Base-by-base conservation (phyloP, 2,888 invertebrate species). In the Tiliacea citrago region DNA sequence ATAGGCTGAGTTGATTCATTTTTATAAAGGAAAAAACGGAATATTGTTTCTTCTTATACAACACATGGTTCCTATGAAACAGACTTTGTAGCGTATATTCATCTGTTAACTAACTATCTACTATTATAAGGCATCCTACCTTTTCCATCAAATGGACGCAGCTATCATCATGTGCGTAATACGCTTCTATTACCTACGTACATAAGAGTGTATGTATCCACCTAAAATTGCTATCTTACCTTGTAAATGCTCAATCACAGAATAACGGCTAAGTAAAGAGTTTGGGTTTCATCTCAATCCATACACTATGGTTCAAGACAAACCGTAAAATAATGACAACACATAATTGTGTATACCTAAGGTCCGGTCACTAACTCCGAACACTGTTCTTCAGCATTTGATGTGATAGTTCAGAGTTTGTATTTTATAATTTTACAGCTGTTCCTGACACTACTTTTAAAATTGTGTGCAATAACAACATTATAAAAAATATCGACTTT, bases 161-260 rank as follows among this genome's bases (percentile, higher is more conserved):
- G 29, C 24, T 35, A n/a, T 68, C 62, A 29, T 49, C 21, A 39
- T 55, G 16, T 49, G n/a, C 21, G 9, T 55, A 45, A 13, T 42
- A 24, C 12, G n/a, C n/a, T 29, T n/a, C n/a, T n/a, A n/a, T n/a
- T 35, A 35, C 29, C 29, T 29, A 45, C 45, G 0, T 57, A 24
- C 16, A 16, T 39, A 58, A 0, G 29, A 2, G 29, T 6, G 42
- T 24, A 13, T 49, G 16, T 49, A 58, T 39, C 16, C 57, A 53
- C 12, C 47, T 70, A 29, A 73, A 45, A 58, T 10, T 35, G 57
- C 45, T 58, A 45, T 21, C 21, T 29, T 73, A 49, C 42, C 57
- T 42, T 67, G 42, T 29, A 29, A 51, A 60, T 51, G 42, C 73
- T 49, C 39, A 60, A 73, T 73, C 42, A 45, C 18, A 51, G 42